Evolutionary conservation across 2,113 vertebrate genomes (phyloP).

Genomic region (Alosa alosa): DNA sequence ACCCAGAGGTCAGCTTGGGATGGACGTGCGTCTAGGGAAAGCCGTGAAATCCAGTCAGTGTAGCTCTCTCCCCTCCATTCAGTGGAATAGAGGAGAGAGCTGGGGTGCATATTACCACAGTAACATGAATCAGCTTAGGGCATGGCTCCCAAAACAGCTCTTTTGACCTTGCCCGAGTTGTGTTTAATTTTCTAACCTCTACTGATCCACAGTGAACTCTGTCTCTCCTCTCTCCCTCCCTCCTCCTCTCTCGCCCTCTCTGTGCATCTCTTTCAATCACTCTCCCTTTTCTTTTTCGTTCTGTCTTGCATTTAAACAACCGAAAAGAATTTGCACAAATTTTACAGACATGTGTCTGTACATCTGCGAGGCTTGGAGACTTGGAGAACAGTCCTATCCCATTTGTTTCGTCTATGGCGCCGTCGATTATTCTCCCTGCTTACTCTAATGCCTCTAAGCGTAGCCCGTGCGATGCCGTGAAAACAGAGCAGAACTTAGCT

Average conservation of each 20-base stretch:
- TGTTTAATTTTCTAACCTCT: neutral
- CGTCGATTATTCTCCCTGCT: neutral
- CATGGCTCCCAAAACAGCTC: neutral
- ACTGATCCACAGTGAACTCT: neutral
- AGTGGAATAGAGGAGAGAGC: neutral
- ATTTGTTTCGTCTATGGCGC: neutral
- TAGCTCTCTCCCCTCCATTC: neutral
- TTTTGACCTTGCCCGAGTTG: neutral
- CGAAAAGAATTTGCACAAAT: neutral
- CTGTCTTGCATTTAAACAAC: neutral
- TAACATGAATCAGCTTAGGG: neutral
- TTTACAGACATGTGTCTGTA: neutral
- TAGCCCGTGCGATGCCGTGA: neutral
- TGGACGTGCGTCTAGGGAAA: neutral
- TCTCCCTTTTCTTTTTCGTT: neutral
- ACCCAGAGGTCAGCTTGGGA: neutral
- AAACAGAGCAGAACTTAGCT: neutral
- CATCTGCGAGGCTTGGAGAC: neutral
- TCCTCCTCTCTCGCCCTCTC: neutral
- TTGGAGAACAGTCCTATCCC: no score
- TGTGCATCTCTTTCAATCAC: neutral
- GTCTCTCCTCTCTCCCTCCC: neutral
- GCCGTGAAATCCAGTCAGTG: neutral
- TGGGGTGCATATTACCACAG: neutral
- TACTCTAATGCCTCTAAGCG: neutral